Evolutionary conservation across 35 echinoderm and acorn worm species (phyloP), one percentile per base, ranked within the genome.

Genomic region (Amphiura filiformis): DNA sequence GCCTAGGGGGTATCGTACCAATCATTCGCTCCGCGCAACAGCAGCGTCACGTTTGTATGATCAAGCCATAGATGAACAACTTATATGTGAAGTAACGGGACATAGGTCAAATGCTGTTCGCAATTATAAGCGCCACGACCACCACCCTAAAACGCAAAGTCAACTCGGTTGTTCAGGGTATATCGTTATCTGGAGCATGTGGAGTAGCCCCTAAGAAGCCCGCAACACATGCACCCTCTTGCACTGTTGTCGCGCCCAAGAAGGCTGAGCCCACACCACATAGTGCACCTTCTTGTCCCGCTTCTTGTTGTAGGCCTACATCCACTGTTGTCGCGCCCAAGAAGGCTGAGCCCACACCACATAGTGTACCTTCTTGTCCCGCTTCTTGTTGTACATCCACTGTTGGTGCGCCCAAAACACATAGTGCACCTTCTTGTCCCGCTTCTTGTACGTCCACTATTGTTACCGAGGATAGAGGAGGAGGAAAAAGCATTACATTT

Each of bases 61-160:
- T 7, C n/a, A 38, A 7, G 65, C 39, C 3, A 39, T 86, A 20
- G 84, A 86, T 30, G 84, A 86, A 35, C 84, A 76, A 35, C 39
- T 76, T 1, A 86, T 86, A 22, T 86, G 84, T 39, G 84, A 86
- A 38, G 65, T 77, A 1, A 76, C 57, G 0, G 84, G 84, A 35
- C 57, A 86, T 39, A 75, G 84, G 13, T 77, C 64, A 7, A 78
- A 76, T 39, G 33, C 64, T 7, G 64, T 86, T 17, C 14, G 64
- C 34, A 76, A 65, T 13, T 86, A 86, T 35, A 86, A 86, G 39
- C n/a, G 84, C n/a, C 7, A 86, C 75, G 20, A 77, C 28, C 39
- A 65, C 76, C 0, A 39, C 34, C 22, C 42, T 77, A 35, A 76
- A 86, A 76, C 61, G 75, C 15, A 86, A 76, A 39, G 84, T 65